Evolutionary conservation across 2,888 invertebrate species (phyloP), one percentile per base, ranked within the genome.

Genomic region (Thymelicus sylvestris): DNA sequence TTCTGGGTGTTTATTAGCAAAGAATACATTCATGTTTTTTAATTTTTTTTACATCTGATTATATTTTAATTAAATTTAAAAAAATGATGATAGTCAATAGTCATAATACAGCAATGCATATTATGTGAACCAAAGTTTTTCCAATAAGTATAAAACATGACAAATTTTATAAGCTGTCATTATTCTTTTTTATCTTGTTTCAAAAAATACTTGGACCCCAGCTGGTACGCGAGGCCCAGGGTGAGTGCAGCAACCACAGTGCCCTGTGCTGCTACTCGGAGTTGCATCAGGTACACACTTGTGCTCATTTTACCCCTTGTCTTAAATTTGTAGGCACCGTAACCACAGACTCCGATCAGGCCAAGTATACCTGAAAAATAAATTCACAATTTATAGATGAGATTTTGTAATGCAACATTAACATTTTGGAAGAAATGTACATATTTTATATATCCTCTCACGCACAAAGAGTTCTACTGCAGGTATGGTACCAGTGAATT

Each of bases 231-330:
- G 69, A 98, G 90, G 59, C 98, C 98, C 65, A 96, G 74, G 0
- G 96, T 96, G 67, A 98, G 93, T 6, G 96, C 95, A 7, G 96
- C 96, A 7, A 98, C 96, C 0, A 97, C 97, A 5, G 97, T 96
- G 38, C 97, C 96, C 86, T 98, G 98, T 0, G 98, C 98, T 0
- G 96, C 96, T 7, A 98, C 97, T 89, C 98, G 95, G 19, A 98
- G 94, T 80, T 98, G 97, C 96, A 98, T 97, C 76, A 95, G 94
- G 89, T 96, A 98, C 1, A 98, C 95, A 76, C 97, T 97, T 2
- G 97, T 95, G 79, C 97, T 97, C 96, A 97, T 96, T 74, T 94
- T 92, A 0, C 97, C 98, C 76, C 95, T 94, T 66, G 95, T 93
- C 83, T 95, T 97, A 88, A 94, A 98, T 84, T 95, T 96, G 84